Percentiles rank a stretch among this genome's conserved stretches.
Evolutionary conservation across 23 tunicate species (phyloP).

Genomic region (Corella eumyota): DNA sequence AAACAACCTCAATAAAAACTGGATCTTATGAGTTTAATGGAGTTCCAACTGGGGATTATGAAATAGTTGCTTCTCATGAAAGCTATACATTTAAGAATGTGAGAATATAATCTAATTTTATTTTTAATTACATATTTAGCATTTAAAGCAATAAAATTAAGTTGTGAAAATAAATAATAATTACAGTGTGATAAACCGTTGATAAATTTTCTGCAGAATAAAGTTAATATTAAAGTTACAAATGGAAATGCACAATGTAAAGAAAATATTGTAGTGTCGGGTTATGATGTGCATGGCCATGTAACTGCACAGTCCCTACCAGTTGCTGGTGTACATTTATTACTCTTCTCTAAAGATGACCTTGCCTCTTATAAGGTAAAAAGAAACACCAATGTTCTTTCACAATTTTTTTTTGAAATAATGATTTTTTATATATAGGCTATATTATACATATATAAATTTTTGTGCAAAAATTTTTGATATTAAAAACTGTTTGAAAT

Average conservation of each 20-base stretch:
- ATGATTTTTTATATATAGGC: too few species aligned
- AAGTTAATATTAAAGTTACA: conserved; percentile 25
- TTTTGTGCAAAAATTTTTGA: too few species aligned
- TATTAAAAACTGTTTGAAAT: too few species aligned
- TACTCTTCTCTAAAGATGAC: conserved; percentile 47
- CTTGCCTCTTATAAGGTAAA: too few species aligned
- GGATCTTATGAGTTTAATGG: conserved; percentile 52
- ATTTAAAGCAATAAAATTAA: background rate
- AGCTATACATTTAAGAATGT: conserved; percentile 62
- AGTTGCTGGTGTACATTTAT: conserved; percentile 58
- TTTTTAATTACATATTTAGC: too few species aligned
- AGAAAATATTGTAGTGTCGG: conserved; percentile 48
- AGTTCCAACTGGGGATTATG: conserved; percentile 55
- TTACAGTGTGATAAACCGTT: background rate
- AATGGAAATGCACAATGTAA: conserved; percentile 34
- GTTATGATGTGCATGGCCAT: conserved; percentile 60
- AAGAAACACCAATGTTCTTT: too few species aligned
- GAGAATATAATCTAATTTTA: background rate
- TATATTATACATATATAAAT: too few species aligned
- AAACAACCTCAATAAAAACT: conserved; percentile 18
- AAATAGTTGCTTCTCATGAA: conserved; percentile 39
- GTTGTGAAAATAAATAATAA: background rate
- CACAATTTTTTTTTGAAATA: too few species aligned
- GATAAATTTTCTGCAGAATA: background rate
- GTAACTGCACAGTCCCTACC: conserved; percentile 48